Evolutionary conservation across 2,888 invertebrate species (phyloP).

Genomic region (Troides helena): DNA sequence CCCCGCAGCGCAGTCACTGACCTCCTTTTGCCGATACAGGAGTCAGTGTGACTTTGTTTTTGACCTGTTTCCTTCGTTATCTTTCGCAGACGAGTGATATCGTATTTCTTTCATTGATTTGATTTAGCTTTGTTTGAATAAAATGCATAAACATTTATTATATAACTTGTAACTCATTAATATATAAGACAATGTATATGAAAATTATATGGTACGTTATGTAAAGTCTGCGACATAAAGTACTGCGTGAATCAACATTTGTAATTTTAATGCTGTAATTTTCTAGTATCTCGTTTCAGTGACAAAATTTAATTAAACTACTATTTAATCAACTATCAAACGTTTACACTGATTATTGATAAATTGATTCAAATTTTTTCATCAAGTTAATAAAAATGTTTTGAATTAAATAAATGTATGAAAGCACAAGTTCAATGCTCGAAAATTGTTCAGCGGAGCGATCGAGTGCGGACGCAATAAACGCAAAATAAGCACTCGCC

Average conservation of each 20-base stretch:
- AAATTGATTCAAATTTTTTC: not conserved
- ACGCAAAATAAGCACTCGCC: slow-evolving; percentile 63
- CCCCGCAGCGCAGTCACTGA: slow-evolving; percentile 72
- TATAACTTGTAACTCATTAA: too few relatives aligned
- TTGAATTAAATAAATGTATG: slow-evolving; percentile 31
- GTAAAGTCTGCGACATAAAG: too few relatives aligned
- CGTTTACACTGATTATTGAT: not conserved
- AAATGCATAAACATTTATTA: not conserved
- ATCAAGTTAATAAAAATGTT: not conserved
- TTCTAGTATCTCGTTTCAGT: too few relatives aligned
- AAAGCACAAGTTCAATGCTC: slow-evolving; percentile 67
- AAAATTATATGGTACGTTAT: too few relatives aligned
- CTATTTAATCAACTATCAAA: not conserved
- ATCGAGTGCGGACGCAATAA: slow-evolving; percentile 64
- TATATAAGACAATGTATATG: too few relatives aligned
- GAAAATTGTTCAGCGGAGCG: slow-evolving; percentile 57
- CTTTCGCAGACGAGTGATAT: slow-evolving; percentile 24
- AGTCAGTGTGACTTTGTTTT: slow-evolving; percentile 56
- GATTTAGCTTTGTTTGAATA: not conserved
- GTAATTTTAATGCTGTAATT: slow-evolving; percentile 40
- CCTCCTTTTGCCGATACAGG: slow-evolving; percentile 64
- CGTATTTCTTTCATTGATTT: slow-evolving; percentile 14
- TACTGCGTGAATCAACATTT: slow-evolving; percentile 61
- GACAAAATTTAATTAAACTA: too few relatives aligned
- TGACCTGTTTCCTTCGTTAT: slow-evolving; percentile 59